A percentile compares a stretch with the other conserved stretches of the same genome.
Evolutionary conservation across 2,888 invertebrate genomes (phyloP).

Genomic region (Odontomyia ornata): DNA sequence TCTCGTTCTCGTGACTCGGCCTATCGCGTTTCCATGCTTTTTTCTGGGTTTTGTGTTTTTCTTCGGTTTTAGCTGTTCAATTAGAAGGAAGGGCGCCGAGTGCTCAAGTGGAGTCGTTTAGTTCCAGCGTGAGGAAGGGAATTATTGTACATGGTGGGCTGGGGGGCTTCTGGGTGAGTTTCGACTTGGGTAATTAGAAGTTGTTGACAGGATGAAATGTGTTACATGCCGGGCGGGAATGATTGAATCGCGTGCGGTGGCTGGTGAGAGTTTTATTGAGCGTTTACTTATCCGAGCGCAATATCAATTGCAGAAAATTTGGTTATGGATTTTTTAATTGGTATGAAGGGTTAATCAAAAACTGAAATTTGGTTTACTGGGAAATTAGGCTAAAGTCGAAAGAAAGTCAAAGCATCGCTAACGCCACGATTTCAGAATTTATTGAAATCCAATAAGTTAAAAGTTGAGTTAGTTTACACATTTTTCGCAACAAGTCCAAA

Average conservation of each 20-base stretch:
- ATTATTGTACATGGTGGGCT: neutral
- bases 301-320: too few relatives aligned
- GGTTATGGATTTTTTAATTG: too few relatives aligned
- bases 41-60: neutral
- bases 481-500: too few relatives aligned
- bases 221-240: neutral
- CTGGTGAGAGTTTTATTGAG: neutral
- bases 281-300: neutral
- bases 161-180: neutral
- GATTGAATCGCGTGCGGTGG: neutral
- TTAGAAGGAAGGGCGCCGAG: neutral
- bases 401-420: too few relatives aligned
- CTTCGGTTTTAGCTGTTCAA: neutral
- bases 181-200: constrained; percentile 5
- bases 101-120: neutral
- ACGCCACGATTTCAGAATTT: too few relatives aligned
- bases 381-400: too few relatives aligned
- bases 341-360: too few relatives aligned
- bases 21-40: neutral
- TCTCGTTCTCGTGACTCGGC: neutral
- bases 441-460: too few relatives aligned
- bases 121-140: neutral
- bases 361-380: too few relatives aligned
- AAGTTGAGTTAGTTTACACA: too few relatives aligned
- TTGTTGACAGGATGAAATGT: constrained; percentile 14